Conservation (phyloP, 2,888 invertebrate species). For the Cynaeus angustus region DNA sequence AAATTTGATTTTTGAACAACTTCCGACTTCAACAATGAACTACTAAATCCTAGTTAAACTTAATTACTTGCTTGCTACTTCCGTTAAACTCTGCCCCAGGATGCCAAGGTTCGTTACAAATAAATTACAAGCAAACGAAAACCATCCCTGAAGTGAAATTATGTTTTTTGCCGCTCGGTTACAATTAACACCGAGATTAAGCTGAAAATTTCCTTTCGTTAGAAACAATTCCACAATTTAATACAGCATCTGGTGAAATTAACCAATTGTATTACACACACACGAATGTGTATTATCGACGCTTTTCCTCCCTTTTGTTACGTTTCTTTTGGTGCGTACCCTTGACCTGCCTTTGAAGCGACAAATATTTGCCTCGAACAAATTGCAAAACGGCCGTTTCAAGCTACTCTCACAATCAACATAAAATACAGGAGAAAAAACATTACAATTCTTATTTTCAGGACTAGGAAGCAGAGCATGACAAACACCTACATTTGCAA, state of each 20-base stretch:
- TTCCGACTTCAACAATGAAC: slow-evolving; percentile 12
- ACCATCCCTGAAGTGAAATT: neutral
- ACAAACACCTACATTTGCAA: neutral
- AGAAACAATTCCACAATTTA: slow-evolving; percentile 6
- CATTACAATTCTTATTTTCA: slow-evolving; percentile 1
- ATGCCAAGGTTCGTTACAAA: slow-evolving; percentile 15
- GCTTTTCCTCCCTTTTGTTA: slow-evolving; percentile 19
- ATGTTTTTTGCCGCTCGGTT: neutral
- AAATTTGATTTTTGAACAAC: slow-evolving; percentile 24
- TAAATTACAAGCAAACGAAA: slow-evolving; percentile 20
- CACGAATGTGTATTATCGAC: slow-evolving; percentile 19
- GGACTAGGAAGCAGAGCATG: neutral
- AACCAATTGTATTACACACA: slow-evolving; percentile 2
- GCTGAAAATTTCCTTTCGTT: neutral
- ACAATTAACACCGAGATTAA: neutral
- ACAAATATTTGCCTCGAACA: slow-evolving; percentile 29
- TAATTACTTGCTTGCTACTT: slow-evolving; percentile 27
- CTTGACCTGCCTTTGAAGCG: slow-evolving; percentile 23
- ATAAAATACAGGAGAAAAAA: slow-evolving; percentile 16
- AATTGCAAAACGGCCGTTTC: slow-evolving; percentile 19
- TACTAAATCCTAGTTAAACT: slow-evolving; percentile 16
- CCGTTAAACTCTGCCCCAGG: slow-evolving; percentile 15
- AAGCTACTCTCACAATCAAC: slow-evolving; percentile 28
- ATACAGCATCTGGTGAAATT: slow-evolving; percentile 7
- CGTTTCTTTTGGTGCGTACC: slow-evolving; percentile 5